These are phyloP conservation scores for Pseudorhombus dupliciocellatus DNA, from an alignment of 2,113 vertebrate species.

Conservation along the genomic window DNA sequence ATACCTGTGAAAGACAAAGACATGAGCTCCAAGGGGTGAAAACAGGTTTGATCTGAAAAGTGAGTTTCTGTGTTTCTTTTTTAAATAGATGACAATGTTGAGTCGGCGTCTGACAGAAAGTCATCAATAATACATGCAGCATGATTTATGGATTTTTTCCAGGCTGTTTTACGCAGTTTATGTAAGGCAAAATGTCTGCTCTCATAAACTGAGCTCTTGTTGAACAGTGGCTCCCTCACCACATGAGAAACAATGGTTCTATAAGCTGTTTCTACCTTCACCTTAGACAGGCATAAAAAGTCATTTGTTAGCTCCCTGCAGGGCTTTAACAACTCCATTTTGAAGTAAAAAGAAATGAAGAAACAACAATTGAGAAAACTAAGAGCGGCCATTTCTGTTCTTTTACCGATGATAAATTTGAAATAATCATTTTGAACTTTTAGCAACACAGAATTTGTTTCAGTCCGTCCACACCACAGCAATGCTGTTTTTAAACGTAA, in stretches of 20 bases:
- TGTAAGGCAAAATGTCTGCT: not conserved
- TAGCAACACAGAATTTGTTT: no score
- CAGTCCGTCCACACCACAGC: no score
- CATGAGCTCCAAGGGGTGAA: not conserved
- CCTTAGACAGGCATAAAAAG: not conserved
- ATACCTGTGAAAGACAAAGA: slow-evolving; percentile 83
- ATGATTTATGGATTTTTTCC: not conserved
- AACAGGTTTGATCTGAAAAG: not conserved
- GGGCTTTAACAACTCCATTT: not conserved
- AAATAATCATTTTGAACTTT: no score
- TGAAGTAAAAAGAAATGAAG: not conserved
- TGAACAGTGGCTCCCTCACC: not conserved
- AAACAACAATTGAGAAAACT: no score
- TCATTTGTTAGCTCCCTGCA: not conserved
- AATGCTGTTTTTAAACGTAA: no score
- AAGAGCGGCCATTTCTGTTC: no score
- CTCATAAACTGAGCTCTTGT: not conserved
- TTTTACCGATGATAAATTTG: no score
- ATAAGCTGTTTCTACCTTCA: not conserved
- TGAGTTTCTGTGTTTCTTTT: not conserved
- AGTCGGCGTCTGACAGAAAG: not conserved
- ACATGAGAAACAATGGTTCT: not conserved
- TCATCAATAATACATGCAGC: not conserved
- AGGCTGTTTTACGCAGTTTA: not conserved
- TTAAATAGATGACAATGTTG: not conserved